Evolutionary conservation across 30 jellyfish, hydroid and myxozoan species (phyloP).

Genomic region (Aurelia coerulea): DNA sequence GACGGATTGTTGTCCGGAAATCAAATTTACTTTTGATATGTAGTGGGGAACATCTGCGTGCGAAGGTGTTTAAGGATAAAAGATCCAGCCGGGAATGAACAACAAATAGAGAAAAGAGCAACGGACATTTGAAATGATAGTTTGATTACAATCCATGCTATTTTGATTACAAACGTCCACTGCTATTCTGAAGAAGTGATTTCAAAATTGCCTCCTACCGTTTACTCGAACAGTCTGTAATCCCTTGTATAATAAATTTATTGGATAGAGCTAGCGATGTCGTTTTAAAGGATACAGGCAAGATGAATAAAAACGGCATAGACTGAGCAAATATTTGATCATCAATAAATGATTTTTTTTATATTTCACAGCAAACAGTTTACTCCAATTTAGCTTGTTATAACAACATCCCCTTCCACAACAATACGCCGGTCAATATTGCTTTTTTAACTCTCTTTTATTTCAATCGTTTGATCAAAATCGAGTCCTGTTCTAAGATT

Average conservation of each 20-base stretch:
- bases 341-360: conserved; percentile 17
- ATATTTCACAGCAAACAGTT: conserved; percentile 27
- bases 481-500: too few relatives aligned
- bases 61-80: conserved; percentile 9
- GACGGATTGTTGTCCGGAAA: conserved; percentile 8
- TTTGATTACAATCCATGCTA: conserved; percentile 5
- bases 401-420: conserved; percentile 35
- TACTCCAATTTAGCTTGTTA: conserved; percentile 38
- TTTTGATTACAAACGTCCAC: too few relatives aligned
- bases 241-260: conserved; percentile 10
- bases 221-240: neutral
- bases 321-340: conserved; percentile 55
- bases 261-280: conserved; percentile 7
- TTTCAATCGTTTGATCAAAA: too few relatives aligned
- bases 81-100: conserved; percentile 19
- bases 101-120: conserved; percentile 21
- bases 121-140: conserved; percentile 1
- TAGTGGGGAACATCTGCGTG: conserved; percentile 38
- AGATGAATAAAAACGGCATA: conserved; percentile 47
- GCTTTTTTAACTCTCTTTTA: neutral
- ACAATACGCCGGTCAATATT: conserved; percentile 25
- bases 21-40: conserved; percentile 15
- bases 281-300: conserved; percentile 3
- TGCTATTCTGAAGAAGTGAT: neutral
- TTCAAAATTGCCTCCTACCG: conserved; percentile 41